Evolutionary conservation across 2,888 invertebrate species (phyloP), one percentile per base, ranked within the genome.

Genomic region (Bimastos eiseni): DNA sequence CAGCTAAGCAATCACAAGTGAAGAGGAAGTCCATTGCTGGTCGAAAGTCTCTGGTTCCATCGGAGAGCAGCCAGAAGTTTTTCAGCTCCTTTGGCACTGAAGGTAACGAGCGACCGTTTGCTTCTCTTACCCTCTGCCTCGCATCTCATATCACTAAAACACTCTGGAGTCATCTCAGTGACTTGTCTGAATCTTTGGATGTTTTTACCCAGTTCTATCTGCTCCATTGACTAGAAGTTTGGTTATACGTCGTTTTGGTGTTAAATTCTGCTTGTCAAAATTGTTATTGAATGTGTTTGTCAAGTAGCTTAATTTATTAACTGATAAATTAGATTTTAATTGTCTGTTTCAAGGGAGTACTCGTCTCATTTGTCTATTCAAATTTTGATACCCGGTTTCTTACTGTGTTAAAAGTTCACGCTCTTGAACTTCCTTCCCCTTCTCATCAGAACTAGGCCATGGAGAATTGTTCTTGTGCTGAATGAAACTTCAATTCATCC

Each of bases 1-100:
- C 92, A 92, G 92, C 91, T 91, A 91, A 92, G 49, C 91, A 91
- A 49, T 91, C 91, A 1, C 91, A 91, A 88, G 90, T 91, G 70
- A 92, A 92, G 86, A 91, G 92, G 37, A 92, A 93, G 41, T 90
- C 91, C 41, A 70, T 90, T 55, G 70, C 44, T 1, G 89, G 88
- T 83, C 36, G 90, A 34, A 91, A 89, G 55, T 91, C 91, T 8
- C 37, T 91, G n/a, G 91, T 89, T 70, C 89, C 89, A 5, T 41
- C 38, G 19, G 70, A 90, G 44, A 89, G 70, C 36, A 41, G 37
- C 86, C 86, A 86, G 86, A 86, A 86, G 6, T 37, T 86, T 24
- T 37, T 86, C 86, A 86, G 34, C 24, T 36, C 86, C 70, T 70
- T 11, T 86, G 37, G 19, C 37, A 37, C 36, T 36, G 37, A 86